Base-by-base conservation (phyloP, 2,888 invertebrate species). In the Lymantria dispar region DNA sequence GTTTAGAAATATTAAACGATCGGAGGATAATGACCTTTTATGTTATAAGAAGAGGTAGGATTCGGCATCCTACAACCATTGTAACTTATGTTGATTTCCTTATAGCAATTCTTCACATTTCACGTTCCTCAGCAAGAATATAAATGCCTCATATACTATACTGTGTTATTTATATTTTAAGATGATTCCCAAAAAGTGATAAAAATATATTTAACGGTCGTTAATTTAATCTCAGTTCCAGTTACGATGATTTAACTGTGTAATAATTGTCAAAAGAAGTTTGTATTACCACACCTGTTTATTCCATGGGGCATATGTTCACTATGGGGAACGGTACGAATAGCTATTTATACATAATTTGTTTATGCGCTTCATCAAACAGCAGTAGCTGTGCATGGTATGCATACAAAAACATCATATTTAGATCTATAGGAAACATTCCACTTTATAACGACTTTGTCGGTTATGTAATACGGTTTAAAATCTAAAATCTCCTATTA, bases 321-420 rank as follows among this genome's bases (percentile, higher is more conserved):
- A 74, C 78, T 63, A 71, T 62, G 51, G 69, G 61, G 70, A 76
- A 77, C 70, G 58, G 60, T 65, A 66, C 54, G 55, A 68, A 60
- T 58, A 60, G 55, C 75, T 80, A 81, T 83, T 81, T 81, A 80
- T 79, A 84, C 81, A 74, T 79, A 75, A 67, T 70, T 64, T 76
- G 60, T 63, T 70, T 72, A 69, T 66, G 65, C 72, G 74, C 70
- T 71, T 78, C 76, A 79, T 85, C 80, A 85, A 76, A 72, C 81
- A 81, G 77, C 75, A 80, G 80, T 80, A 81, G 80, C 79, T 65
- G 69, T 70, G 63, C 67, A 60, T 70, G 68, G 71, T 76, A 75
- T 73, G 78, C 71, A 75, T 76, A 75, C 69, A 72, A 64, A 67
- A 68, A 68, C 65, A 70, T 64, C 66, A 62, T 52, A 43, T 62